Conservation (phyloP, 2,113 vertebrate genomes). For the Limnothrissa miodon region DNA sequence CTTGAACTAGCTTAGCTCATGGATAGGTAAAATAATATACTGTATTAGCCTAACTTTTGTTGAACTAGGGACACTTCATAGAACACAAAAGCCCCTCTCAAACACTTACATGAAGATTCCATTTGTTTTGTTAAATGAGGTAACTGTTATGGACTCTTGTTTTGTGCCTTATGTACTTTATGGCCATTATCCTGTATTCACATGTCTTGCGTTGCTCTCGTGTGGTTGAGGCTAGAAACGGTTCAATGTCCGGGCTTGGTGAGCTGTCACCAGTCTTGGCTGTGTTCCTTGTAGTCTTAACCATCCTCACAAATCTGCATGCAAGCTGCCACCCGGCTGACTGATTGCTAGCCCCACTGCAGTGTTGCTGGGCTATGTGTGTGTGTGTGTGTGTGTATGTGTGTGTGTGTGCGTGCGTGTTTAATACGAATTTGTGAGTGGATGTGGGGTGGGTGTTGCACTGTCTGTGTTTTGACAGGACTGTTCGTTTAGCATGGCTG, state of each 20-base stretch:
- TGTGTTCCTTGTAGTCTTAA: neutral
- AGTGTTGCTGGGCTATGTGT: neutral
- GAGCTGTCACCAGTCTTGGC: too few relatives aligned
- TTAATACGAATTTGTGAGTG: neutral
- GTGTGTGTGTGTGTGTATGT: neutral
- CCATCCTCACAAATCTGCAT: neutral
- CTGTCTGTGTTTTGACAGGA: slow-evolving; percentile 25
- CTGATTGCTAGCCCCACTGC: neutral
- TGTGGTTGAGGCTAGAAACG: neutral
- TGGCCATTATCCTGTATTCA: neutral
- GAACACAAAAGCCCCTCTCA: too few relatives aligned
- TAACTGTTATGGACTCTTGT: neutral
- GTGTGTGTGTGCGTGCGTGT: neutral
- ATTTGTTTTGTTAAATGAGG: too few relatives aligned
- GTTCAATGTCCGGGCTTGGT: neutral
- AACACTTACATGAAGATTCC: too few relatives aligned
- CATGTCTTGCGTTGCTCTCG: neutral
- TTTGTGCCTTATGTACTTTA: neutral
- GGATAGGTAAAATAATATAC: too few relatives aligned
- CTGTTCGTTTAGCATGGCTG: slow-evolving; percentile 32
- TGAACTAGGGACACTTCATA: too few relatives aligned
- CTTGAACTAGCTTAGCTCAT: too few relatives aligned
- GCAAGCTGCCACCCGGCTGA: neutral
- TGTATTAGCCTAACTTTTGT: too few relatives aligned
- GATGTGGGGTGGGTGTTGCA: neutral